A percentile compares a stretch with the other conserved stretches of the same genome.
phyloP scores from a whole-genome alignment of 2,888 invertebrate genomes.

The Ectemnius continuus region DNA sequence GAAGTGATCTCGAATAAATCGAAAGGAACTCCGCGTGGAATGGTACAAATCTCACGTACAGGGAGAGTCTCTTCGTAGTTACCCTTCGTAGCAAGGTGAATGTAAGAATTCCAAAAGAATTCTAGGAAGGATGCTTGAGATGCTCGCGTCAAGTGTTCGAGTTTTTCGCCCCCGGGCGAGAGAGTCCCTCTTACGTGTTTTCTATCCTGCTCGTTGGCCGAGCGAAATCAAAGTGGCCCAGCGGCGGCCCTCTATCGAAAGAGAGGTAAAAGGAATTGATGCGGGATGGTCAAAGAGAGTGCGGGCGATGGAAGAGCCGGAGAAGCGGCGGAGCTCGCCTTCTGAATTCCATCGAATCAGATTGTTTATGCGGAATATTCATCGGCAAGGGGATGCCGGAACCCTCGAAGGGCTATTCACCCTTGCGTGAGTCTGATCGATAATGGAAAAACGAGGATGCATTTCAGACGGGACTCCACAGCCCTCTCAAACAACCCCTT shows the following conservation, averaged over 20 bases:
- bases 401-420: slow-evolving; percentile 60
- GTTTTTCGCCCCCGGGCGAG: background rate
- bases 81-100: background rate
- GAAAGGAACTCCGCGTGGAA: too few relatives aligned
- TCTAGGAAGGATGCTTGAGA: background rate
- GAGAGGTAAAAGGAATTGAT: slow-evolving; percentile 7
- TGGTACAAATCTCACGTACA: too few relatives aligned
- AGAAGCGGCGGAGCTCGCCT: slow-evolving; percentile 24
- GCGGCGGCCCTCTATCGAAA: background rate
- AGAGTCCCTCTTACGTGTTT: slow-evolving; percentile 12
- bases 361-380: slow-evolving; percentile 65
- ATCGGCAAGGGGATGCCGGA: slow-evolving; percentile 46
- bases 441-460: slow-evolving; percentile 62
- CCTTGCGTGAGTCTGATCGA: slow-evolving; percentile 60
- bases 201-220: slow-evolving; percentile 13
- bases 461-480: slow-evolving; percentile 54
- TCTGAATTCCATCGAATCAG: slow-evolving; percentile 55
- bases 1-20: too few relatives aligned
- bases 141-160: background rate
- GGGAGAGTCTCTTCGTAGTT: too few relatives aligned
- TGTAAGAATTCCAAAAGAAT: background rate
- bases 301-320: slow-evolving; percentile 9
- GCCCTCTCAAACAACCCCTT: slow-evolving; percentile 20
- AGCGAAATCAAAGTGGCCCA: slow-evolving; percentile 21
- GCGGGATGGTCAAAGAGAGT: slow-evolving; percentile 18